phyloP scores from a whole-genome alignment of 2,888 invertebrate genomes.

The Parasteatoda lunata region DNA sequence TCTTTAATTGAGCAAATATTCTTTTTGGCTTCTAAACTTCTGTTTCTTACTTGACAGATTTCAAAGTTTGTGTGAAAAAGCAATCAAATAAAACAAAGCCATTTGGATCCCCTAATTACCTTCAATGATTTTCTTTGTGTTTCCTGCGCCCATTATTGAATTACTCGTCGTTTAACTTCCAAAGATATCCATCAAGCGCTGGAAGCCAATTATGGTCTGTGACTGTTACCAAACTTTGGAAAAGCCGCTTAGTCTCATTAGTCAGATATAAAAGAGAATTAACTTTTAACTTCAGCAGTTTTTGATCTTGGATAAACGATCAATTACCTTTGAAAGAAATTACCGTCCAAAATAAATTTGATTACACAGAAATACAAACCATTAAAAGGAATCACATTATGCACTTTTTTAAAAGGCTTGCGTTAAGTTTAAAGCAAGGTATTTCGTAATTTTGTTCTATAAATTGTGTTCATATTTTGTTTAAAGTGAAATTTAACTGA shows the following conservation, averaged over 20 bases:
- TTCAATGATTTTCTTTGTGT: conserved; percentile 14
- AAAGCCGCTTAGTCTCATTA: conserved; percentile 27
- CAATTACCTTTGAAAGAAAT: conserved; percentile 22
- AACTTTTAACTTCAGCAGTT: not conserved
- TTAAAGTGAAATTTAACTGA: too few relatives aligned
- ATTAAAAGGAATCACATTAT: too few relatives aligned
- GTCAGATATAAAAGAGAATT: conserved; percentile 17
- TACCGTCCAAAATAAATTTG: not conserved
- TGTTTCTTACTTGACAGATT: too few relatives aligned
- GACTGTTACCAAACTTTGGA: not conserved
- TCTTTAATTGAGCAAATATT: too few relatives aligned
- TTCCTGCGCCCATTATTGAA: conserved; percentile 19
- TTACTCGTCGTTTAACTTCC: conserved; percentile 17
- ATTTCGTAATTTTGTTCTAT: too few relatives aligned
- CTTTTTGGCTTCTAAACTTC: too few relatives aligned
- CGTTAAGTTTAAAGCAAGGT: too few relatives aligned
- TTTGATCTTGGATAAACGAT: conserved; percentile 6
- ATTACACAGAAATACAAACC: too few relatives aligned
- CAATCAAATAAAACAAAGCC: too few relatives aligned
- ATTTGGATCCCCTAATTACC: conserved; percentile 6
- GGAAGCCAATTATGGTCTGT: conserved; percentile 27
- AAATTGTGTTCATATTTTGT: too few relatives aligned
- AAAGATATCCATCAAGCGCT: conserved; percentile 26
- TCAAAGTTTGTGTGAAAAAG: too few relatives aligned
- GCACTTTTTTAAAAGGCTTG: too few relatives aligned